These are phyloP conservation scores for Sylvilagus floridanus DNA, from an alignment of 2,797 vertebrate species.

Conservation along the genomic window DNA sequence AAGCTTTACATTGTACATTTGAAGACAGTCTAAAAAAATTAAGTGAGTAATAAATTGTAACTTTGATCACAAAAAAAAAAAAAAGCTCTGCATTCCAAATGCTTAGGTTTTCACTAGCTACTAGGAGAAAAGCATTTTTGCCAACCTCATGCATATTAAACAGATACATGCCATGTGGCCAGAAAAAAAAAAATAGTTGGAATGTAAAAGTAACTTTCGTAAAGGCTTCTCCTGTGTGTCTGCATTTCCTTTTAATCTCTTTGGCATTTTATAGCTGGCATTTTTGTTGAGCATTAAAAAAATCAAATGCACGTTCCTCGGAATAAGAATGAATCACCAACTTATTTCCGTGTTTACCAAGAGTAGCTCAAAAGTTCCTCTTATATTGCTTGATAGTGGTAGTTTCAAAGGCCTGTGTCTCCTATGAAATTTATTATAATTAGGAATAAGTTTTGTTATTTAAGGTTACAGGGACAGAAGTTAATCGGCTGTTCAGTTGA, in stretches of 20 bases:
- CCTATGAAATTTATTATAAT: background rate
- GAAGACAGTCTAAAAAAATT: conserved; percentile 65
- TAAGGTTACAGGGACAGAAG: conserved; percentile 44
- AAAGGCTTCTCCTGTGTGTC: conserved; percentile 63
- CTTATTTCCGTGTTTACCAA: conserved; percentile 69
- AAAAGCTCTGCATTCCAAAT: background rate
- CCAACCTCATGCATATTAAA: conserved; percentile 73
- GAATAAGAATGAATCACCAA: conserved; percentile 75
- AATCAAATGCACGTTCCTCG: conserved; percentile 63
- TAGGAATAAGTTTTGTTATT: background rate
- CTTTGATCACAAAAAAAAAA: background rate
- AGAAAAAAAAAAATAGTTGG: conserved; percentile 57
- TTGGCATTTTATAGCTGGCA: conserved; percentile 75
- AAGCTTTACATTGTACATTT: conserved; percentile 18
- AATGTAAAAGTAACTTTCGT: conserved; percentile 64
- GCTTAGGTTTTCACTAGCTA: conserved; percentile 64
- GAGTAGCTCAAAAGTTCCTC: conserved; percentile 25
- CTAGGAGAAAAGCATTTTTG: conserved; percentile 38
- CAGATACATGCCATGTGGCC: conserved; percentile 63
- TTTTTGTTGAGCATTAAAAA: conserved; percentile 55
- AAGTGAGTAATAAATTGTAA: conserved; percentile 59
- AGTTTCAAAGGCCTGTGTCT: conserved; percentile 52
- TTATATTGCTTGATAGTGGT: background rate
- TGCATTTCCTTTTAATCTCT: conserved; percentile 69
- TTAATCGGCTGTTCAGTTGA: conserved; percentile 48